Evolutionary conservation across 2,888 invertebrate genomes (phyloP).

Genomic region (Acholoe squamosa): DNA sequence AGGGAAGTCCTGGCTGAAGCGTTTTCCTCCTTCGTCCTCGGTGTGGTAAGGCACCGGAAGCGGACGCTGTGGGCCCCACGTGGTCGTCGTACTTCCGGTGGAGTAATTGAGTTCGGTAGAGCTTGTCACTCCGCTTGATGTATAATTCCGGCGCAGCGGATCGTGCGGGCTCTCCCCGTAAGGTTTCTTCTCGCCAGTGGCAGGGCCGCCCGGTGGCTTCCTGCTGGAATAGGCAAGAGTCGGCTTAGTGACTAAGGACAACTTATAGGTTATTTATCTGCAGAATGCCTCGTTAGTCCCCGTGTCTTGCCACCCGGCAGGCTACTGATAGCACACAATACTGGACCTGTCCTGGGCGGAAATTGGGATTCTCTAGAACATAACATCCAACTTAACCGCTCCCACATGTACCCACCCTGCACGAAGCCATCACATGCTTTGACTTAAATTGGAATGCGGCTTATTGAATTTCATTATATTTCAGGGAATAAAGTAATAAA

Average conservation of each 20-base stretch:
- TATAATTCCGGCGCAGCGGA: constrained; percentile 39
- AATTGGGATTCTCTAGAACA: too few relatives aligned
- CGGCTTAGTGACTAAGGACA: too few relatives aligned
- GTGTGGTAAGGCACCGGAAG: neutral
- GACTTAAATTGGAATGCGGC: neutral
- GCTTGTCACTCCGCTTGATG: constrained; percentile 39
- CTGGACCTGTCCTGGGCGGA: too few relatives aligned
- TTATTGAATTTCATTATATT: neutral
- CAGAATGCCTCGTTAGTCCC: too few relatives aligned
- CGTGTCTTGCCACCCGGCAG: too few relatives aligned
- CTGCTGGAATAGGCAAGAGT: constrained; percentile 13
- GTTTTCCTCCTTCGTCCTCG: neutral
- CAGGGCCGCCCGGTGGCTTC: constrained; percentile 24
- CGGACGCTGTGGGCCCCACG: neutral
- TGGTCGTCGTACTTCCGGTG: constrained; percentile 41
- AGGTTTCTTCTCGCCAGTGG: constrained; percentile 10
- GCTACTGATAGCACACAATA: too few relatives aligned
- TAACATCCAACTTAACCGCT: too few relatives aligned
- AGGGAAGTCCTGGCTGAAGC: constrained; percentile 34
- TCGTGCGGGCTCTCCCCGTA: constrained; percentile 48
- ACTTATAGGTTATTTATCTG: too few relatives aligned
- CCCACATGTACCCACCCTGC: too few relatives aligned
- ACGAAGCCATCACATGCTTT: neutral
- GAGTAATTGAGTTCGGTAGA: constrained; percentile 42
- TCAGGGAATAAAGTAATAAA: too few relatives aligned